A percentile compares a stretch with the other conserved stretches of the same genome.
These are phyloP conservation scores for Progne subis DNA, from an alignment of 2,113 vertebrate genomes.

Conservation along the genomic window DNA sequence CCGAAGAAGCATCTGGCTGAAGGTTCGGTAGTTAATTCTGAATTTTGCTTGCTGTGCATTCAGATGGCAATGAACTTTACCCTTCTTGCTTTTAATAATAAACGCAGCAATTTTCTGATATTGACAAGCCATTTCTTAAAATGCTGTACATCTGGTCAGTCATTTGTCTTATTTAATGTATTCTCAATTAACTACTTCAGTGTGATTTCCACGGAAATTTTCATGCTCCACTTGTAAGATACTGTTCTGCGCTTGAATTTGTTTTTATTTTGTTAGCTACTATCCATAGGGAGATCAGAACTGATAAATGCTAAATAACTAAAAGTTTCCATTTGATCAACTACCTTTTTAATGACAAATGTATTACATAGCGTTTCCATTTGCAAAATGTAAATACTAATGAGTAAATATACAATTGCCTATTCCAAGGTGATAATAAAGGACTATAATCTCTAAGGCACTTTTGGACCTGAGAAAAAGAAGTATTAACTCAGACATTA, in stretches of 20 bases:
- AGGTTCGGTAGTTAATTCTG: neutral
- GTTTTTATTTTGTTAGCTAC: neutral
- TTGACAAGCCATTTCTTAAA: neutral
- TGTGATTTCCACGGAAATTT: neutral
- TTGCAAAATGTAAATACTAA: neutral
- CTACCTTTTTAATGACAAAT: neutral
- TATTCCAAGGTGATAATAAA: neutral
- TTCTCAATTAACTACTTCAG: neutral
- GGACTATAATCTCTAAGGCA: neutral
- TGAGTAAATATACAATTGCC: neutral
- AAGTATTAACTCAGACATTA: neutral
- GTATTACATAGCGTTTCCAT: neutral
- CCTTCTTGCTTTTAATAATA: neutral
- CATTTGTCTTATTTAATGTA: neutral
- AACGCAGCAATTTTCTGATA: neutral
- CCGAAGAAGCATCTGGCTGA: neutral
- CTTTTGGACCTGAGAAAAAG: neutral
- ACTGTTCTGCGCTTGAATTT: neutral
- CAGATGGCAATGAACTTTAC: too few species aligned
- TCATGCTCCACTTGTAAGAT: neutral
- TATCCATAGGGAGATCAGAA: neutral
- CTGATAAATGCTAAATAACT: neutral
- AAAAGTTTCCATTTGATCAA: neutral
- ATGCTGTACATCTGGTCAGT: neutral
- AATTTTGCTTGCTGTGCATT: neutral